A percentile compares a stretch with the other conserved stretches of the same genome.
Evolutionary conservation across 2,797 vertebrate species (phyloP).

Genomic region (Dendrocincla tyrannina): DNA sequence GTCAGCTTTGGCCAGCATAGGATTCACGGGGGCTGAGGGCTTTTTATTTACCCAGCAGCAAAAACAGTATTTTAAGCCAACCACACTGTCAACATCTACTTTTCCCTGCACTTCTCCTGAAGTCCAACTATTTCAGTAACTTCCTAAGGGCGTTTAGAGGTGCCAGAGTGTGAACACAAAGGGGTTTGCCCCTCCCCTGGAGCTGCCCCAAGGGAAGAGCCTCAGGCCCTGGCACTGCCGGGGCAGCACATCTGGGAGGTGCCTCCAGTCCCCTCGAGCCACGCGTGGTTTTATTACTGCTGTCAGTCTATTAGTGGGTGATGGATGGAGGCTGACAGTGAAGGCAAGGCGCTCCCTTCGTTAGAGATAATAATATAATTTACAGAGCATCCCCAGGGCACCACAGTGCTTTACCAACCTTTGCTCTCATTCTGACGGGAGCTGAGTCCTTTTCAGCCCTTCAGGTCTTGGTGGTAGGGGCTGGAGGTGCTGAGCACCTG

Average conservation of each 20-base stretch:
- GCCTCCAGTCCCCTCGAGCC: neutral
- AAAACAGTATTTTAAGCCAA: neutral
- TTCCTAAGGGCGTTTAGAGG: neutral
- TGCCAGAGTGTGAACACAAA: neutral
- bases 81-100: neutral
- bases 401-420: neutral
- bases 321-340: conserved; percentile 28
- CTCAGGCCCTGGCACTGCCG: accelerated
- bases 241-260: neutral
- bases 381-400: neutral
- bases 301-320: neutral
- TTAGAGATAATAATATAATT: conserved; percentile 39
- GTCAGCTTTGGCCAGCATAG: neutral
- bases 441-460: neutral
- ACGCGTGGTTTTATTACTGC: neutral
- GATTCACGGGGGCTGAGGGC: neutral
- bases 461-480: neutral
- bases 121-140: neutral
- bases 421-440: neutral
- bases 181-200: neutral
- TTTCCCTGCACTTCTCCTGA: neutral
- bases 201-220: neutral
- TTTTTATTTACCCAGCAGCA: neutral
- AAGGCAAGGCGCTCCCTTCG: neutral
- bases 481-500: neutral